A percentile compares a stretch with the other conserved stretches of the same genome.
Conservation (phyloP, 2,888 invertebrate genomes). For the Lasius fuliginosus region DNA sequence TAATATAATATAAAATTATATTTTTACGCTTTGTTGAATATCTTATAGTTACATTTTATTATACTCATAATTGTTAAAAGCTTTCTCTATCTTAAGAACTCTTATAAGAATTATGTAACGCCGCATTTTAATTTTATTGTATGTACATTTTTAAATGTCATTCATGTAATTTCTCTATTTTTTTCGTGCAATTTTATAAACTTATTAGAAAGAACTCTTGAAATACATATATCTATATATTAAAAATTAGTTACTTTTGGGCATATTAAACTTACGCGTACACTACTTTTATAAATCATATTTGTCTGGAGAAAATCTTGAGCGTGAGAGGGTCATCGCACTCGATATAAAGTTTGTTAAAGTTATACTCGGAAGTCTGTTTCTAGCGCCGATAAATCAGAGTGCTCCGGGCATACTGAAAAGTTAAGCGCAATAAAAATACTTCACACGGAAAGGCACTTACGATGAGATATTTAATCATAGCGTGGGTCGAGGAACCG, state of each 20-base stretch:
- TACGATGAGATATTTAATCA: conserved; percentile 57
- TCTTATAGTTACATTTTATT: no score
- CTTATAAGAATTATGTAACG: no score
- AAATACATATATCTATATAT: not conserved
- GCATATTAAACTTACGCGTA: not conserved
- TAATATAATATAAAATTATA: no score
- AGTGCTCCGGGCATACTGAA: conserved; percentile 39
- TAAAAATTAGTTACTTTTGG: not conserved
- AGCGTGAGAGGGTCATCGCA: not conserved
- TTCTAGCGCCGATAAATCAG: conserved; percentile 48
- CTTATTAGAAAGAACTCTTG: not conserved
- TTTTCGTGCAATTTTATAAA: not conserved
- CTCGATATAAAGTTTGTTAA: conserved; percentile 53
- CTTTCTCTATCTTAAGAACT: no score
- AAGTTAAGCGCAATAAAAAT: conserved; percentile 53
- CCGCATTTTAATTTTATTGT: not conserved
- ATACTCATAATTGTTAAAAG: no score
- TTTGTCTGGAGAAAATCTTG: conserved; percentile 14
- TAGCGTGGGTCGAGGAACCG: conserved; percentile 31
- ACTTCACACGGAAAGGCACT: conserved; percentile 56
- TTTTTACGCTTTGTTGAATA: no score
- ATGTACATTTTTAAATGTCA: not conserved
- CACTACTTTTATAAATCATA: not conserved
- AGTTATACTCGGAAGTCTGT: conserved; percentile 46
- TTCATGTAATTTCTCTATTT: not conserved